Evolutionary conservation across 2,888 invertebrate species (phyloP), one percentile per base, ranked within the genome.

Genomic region (Dichetophora obliterata): DNA sequence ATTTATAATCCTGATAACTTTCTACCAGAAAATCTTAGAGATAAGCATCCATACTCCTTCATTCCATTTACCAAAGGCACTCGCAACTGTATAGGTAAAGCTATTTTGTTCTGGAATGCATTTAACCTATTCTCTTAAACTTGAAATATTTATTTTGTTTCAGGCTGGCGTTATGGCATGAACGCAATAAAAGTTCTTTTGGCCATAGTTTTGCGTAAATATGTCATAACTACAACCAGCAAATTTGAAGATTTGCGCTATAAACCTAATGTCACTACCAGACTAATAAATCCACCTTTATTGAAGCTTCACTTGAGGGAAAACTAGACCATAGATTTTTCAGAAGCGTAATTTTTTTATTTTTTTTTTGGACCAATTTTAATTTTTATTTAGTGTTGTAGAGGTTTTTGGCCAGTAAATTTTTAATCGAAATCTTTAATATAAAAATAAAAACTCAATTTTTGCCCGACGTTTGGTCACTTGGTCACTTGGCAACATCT

Each of bases 41-140:
- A 63, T 8, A 82, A 77, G 63, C 84, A 85, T 79, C 79, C 83
- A 0, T 83, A 82, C 72, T 80, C 83, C 0, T 85, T 77, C 75
- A 80, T 85, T 48, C 85, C 86, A 16, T 86, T 86, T 75, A 82
- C 83, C 3, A 83, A 82, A n/a, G 85, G 86, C 14, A 48, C 76
- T 0, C 78, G 86, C 3, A 84, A 81, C 77, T 85, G 85, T 37
- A 81, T 85, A 66, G 84, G 84, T 84, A 77, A 78, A 73, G 43
- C 24, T 31, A 34, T 8, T 31, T 48, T 48, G 31, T n/a, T 3
- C 0, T 2, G 6, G 5, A 16, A 31, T 24, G 1, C 57, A 65
- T 24, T 19, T 5, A 8, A 57, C 74, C 22, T 43, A 43, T 43
- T 11, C 14, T 43, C 6, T 43, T 11, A 11, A 6, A 37, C 8